phyloP scores from a whole-genome alignment of 2,888 invertebrate genomes.

The Ichneumoninae sp. region DNA sequence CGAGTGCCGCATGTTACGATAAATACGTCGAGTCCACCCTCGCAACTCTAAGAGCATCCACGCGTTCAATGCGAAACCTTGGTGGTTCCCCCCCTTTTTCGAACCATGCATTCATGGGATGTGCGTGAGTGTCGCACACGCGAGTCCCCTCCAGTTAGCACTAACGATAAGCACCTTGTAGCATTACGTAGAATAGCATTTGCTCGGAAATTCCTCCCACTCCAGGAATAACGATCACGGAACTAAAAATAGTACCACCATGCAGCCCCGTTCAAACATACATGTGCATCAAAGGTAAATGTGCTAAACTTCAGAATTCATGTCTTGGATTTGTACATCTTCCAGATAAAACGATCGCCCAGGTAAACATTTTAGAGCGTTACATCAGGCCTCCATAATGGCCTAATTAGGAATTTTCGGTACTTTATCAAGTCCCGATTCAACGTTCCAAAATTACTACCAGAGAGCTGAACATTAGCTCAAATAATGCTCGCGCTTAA shows the following conservation, averaged over 20 bases:
- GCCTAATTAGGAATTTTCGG: too few relatives aligned
- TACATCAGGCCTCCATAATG: too few relatives aligned
- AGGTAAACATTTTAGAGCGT: too few relatives aligned
- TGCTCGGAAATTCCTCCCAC: constrained; percentile 25
- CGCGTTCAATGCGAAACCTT: not conserved
- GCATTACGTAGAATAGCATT: constrained; percentile 32
- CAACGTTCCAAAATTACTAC: too few relatives aligned
- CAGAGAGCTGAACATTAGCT: too few relatives aligned
- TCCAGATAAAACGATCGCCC: not conserved
- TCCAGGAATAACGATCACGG: constrained; percentile 56
- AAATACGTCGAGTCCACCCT: constrained; percentile 24
- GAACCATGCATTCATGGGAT: not conserved
- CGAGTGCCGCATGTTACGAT: constrained; percentile 2
- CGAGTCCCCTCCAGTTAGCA: not conserved
- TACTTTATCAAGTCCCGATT: too few relatives aligned
- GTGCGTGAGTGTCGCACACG: not conserved
- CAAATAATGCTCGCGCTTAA: too few relatives aligned
- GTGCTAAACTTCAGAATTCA: not conserved
- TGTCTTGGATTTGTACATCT: not conserved
- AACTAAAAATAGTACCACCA: constrained; percentile 51
- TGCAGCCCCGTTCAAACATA: constrained; percentile 16
- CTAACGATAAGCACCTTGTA: constrained; percentile 55
- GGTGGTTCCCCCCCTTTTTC: not conserved
- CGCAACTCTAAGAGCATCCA: constrained; percentile 24
- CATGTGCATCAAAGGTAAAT: constrained; percentile 21